Percentiles rank a stretch among this genome's conserved stretches.
Evolutionary conservation across 2,113 vertebrate species (phyloP).

Genomic region (Erythrocebus patas): DNA sequence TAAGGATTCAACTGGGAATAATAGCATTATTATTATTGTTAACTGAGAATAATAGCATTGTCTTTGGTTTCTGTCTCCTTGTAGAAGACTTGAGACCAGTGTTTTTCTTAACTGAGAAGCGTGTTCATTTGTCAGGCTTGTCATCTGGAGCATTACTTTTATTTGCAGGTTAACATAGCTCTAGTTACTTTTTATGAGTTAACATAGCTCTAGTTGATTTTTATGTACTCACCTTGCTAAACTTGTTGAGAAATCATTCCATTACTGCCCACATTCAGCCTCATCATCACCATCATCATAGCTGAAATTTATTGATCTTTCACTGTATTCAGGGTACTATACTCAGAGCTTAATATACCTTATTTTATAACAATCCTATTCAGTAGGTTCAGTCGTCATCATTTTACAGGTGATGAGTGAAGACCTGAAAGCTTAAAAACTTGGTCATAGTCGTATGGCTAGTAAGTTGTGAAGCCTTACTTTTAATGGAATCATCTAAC

Average conservation of each 20-base stretch:
- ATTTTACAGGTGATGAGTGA: neutral
- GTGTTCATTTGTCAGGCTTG: neutral
- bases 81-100: neutral
- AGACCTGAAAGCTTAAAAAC: neutral
- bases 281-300: neutral
- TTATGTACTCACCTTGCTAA: neutral
- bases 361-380: neutral
- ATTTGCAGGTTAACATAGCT: neutral
- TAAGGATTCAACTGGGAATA: neutral
- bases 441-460: neutral
- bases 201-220: neutral
- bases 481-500: neutral
- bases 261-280: neutral
- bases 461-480: neutral
- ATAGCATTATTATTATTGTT: neutral
- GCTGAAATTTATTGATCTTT: neutral
- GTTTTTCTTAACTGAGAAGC: neutral
- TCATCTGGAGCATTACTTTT: neutral
- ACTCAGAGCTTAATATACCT: neutral
- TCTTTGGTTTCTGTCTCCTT: neutral
- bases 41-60: neutral
- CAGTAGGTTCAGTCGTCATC: neutral
- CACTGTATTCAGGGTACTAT: neutral
- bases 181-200: neutral
- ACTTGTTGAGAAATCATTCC: neutral